Evolutionary conservation across 2,888 invertebrate genomes (phyloP).

Genomic region (Actias luna): DNA sequence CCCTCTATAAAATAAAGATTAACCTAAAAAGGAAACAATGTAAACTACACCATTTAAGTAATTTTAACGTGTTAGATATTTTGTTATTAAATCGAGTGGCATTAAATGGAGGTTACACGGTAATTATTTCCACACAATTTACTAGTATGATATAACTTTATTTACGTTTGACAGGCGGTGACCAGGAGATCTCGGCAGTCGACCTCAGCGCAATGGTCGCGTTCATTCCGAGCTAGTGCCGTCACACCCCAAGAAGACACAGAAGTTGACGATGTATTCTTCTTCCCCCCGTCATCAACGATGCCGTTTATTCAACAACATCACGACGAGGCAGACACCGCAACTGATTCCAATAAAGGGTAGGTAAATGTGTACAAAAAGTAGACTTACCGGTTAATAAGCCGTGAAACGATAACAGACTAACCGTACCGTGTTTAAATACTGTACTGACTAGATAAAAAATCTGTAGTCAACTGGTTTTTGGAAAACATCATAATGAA

Average conservation of each 20-base stretch:
- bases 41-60: too few relatives aligned
- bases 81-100: too few relatives aligned
- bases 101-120: too few relatives aligned
- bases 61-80: too few relatives aligned
- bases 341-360: conserved; percentile 65
- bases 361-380: conserved; percentile 55
- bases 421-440: neutral
- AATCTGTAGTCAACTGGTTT: too few relatives aligned
- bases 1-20: too few relatives aligned
- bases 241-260: conserved; percentile 64
- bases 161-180: conserved; percentile 62
- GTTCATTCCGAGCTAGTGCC: conserved; percentile 85
- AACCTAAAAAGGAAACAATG: too few relatives aligned
- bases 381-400: neutral
- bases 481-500: too few relatives aligned
- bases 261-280: conserved; percentile 72
- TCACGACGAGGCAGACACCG: conserved; percentile 71
- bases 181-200: conserved; percentile 82
- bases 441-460: too few relatives aligned
- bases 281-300: conserved; percentile 55
- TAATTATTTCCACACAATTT: too few relatives aligned
- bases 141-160: neutral
- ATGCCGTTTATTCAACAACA: conserved; percentile 78
- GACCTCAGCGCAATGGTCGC: conserved; percentile 85
- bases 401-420: neutral